Percentiles rank a stretch among this genome's conserved stretches.
These are phyloP conservation scores for Potorous gilbertii DNA, from an alignment of 2,797 vertebrate species.

Conservation along the genomic window DNA sequence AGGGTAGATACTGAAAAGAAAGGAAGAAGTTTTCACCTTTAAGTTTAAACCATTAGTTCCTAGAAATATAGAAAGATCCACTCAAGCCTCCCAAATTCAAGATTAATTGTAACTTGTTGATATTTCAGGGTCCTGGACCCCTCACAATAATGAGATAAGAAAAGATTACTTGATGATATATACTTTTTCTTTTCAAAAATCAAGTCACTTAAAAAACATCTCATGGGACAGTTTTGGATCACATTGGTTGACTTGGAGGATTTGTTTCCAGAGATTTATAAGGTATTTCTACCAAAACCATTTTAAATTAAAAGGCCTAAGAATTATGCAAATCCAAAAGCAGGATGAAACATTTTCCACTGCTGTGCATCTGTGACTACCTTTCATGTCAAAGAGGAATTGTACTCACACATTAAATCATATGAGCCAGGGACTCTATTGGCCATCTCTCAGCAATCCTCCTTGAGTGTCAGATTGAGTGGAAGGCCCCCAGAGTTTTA, in stretches of 20 bases:
- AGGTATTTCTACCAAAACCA: constrained; percentile 76
- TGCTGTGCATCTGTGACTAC: neutral
- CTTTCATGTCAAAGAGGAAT: constrained; percentile 44
- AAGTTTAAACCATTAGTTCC: neutral
- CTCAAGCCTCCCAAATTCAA: neutral
- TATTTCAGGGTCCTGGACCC: too few species aligned
- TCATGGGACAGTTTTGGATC: constrained; percentile 67
- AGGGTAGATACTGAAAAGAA: neutral
- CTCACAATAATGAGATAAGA: neutral
- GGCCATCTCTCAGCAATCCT: neutral
- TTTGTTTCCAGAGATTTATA: constrained; percentile 62
- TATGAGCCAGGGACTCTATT: neutral
- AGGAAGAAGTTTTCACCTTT: neutral
- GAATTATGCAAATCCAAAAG: constrained; percentile 25
- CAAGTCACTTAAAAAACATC: neutral
- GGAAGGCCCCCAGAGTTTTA: constrained; percentile 67
- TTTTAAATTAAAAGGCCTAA: constrained; percentile 71
- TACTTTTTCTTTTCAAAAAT: neutral
- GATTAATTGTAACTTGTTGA: too few species aligned
- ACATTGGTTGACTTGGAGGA: constrained; percentile 64
- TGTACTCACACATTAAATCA: constrained; percentile 22
- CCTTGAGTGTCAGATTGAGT: neutral
- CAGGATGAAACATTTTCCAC: neutral
- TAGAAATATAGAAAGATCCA: neutral
- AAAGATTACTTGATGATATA: neutral